Base-by-base conservation (phyloP, 2,888 invertebrate genomes). In the Lasioglossum calceatum region DNA sequence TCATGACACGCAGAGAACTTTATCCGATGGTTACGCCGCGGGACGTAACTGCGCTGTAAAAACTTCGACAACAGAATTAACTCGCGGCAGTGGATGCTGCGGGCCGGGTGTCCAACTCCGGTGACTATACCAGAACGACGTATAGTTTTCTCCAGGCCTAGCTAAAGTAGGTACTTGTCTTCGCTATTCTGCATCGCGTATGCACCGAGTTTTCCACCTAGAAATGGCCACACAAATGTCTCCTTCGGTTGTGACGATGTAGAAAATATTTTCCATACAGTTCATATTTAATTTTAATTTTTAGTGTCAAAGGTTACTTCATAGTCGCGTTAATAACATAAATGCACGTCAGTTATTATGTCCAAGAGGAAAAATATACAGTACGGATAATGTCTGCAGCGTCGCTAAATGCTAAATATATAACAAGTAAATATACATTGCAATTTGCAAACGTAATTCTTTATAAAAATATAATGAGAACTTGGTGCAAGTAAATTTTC, bases 51-150 rank as follows among this genome's bases (percentile, higher is more conserved):
- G 75, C 74, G 70, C 61, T 32, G 82, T 77, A 82, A 87, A 87
- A 87, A 87, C 87, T 87, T 87, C 71, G 67, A 79, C 64, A 85
- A 85, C 85, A 77, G 75, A 85, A 86, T 86, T 86, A 81, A 86
- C 79, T 58, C 67, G 67, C 64, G 64, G 64, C 64, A 32, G 64
- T 64, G 16, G 64, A 64, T 64, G 64, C 64, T 32, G 32, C 64
- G 32, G 27, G 7, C 58, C 10, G n/a, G n/a, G 58, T 58, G 61
- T 27, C 61, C 27, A 27, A 61, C 27, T 23, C 58, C 58, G 12
- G 5, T 16, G 61, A 61, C 61, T 32, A 27, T 61, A 27, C 61
- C 61, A 27, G 61, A 23, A 27, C 61, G 27, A 61, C 27, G 61
- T 32, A 61, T 27, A 61, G 61, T 27, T 61, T 32, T 61, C 61